These are phyloP conservation scores for Threskiornis aethiopicus DNA, from an alignment of 2,797 vertebrate species.

Conservation along the genomic window DNA sequence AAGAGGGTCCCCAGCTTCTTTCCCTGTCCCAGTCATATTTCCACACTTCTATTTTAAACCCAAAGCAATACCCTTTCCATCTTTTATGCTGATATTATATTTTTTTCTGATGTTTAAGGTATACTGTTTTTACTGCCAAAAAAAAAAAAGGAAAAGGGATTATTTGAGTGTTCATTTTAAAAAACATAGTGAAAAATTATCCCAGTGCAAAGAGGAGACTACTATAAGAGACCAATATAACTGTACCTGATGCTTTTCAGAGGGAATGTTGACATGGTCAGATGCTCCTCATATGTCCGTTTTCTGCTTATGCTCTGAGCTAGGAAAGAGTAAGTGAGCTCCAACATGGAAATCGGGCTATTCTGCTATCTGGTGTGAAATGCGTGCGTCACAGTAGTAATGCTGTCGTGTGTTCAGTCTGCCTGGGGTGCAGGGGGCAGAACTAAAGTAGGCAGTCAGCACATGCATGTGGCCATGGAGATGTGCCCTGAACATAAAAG, in stretches of 20 bases:
- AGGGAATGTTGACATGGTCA: not conserved
- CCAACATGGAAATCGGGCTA: not conserved
- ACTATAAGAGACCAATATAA: not conserved
- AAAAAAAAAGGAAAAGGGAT: not conserved
- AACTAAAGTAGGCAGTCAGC: not conserved
- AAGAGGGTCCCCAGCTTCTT: not conserved
- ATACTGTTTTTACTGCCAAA: not conserved
- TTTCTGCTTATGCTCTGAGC: not conserved
- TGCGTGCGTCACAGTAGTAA: not conserved
- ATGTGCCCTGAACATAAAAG: not conserved
- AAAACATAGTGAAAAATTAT: not conserved
- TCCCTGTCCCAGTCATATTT: not conserved
- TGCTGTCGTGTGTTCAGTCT: not conserved
- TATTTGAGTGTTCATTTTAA: not conserved
- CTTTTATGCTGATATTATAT: not conserved
- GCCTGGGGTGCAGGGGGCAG: not conserved
- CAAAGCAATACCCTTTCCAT: not conserved
- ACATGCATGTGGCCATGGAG: accelerated
- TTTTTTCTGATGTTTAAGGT: not conserved
- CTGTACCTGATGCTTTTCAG: not conserved
- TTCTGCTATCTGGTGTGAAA: not conserved
- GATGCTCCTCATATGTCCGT: not conserved
- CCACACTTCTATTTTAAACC: not conserved
- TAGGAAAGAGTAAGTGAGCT: not conserved
- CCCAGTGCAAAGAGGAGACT: not conserved